Base-by-base conservation (phyloP, 2,113 vertebrate genomes). In the Erythrocercus mccallii region DNA sequence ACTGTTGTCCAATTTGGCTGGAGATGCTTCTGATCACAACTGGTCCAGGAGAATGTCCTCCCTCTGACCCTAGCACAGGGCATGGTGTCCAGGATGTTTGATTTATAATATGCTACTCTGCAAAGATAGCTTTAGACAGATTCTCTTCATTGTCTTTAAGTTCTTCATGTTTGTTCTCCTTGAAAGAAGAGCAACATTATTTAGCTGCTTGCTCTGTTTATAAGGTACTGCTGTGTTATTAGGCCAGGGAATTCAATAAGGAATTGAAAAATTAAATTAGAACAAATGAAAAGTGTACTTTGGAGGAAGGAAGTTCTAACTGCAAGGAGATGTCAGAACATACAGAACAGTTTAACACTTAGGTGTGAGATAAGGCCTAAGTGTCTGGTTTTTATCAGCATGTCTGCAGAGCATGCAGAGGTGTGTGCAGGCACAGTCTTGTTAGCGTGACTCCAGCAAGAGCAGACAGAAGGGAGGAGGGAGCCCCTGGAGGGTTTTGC, bases 71-170 rank as follows among this genome's bases (percentile, higher is more conserved):
- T 38, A 33, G 48, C 50, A 66, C 3, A 4, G 61, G 27, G 20
- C 35, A 64, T 9, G 2, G 33, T 73, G 15, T 27, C 54, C 50
- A 44, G 68, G 17, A 12, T 40, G 33, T 71, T n/a, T 70, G 30
- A 60, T 0, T 0, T 37, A 37, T 22, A 25, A 2, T 20, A 16
- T 11, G 22, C 2, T 6, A 11, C 47, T 72, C 64, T 60, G 45
- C 66, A 82, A 37, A 66, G 35, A 62, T 3, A 70, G 38, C 42
- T 82, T 89, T 35, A 64, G 64, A 40, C 1, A 6, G n/a, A 12
- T 53, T 61, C 23, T 48, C 70, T 27, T 58, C 7, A 5, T 40
- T 0, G 3, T 33, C 38, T 38, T 71, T 19, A 54, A 61, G 30
- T 88, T 73, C 38, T 80, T 53, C 6, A 14, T 69, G 11, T 65